phyloP scores from a whole-genome alignment of 64 coral and sea anemone genomes.

The Montipora foliosa region DNA sequence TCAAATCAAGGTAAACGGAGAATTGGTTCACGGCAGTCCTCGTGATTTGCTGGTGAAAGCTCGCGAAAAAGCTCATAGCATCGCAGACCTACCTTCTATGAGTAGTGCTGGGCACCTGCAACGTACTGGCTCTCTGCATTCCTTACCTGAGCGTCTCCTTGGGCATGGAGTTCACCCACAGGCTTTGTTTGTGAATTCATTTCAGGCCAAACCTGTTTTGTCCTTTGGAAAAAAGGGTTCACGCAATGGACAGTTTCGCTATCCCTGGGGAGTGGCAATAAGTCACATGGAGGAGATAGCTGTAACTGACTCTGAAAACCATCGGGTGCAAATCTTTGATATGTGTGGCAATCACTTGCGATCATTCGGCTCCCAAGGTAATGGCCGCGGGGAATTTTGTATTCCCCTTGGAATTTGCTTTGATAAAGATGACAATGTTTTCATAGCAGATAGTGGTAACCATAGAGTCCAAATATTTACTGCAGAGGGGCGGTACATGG shows the following conservation, averaged over 20 bases:
- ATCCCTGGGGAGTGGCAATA: constrained; percentile 61
- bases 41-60: constrained; percentile 24
- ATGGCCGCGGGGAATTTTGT: not conserved
- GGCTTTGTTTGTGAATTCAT: not conserved
- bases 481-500: constrained; percentile 44
- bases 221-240: constrained; percentile 10
- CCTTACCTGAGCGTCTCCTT: not conserved
- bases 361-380: constrained; percentile 54
- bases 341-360: constrained; percentile 40
- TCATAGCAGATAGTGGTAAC: constrained; percentile 67
- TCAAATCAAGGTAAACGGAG: constrained; percentile 48
- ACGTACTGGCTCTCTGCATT: not conserved
- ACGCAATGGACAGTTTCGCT: not conserved
- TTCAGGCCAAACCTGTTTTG: not conserved
- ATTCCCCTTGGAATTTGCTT: constrained; percentile 51
- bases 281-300: constrained; percentile 54
- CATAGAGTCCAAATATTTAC: constrained; percentile 73
- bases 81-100: not conserved
- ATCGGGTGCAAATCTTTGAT: constrained; percentile 65
- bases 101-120: not conserved
- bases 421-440: constrained; percentile 61
- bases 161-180: not conserved
- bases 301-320: constrained; percentile 67
- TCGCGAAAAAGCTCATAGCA: not conserved
- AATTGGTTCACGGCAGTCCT: constrained; percentile 40